Evolutionary conservation across 2,113 vertebrate species (phyloP), one percentile per base, ranked within the genome.

Genomic region (Steatornis caripensis): DNA sequence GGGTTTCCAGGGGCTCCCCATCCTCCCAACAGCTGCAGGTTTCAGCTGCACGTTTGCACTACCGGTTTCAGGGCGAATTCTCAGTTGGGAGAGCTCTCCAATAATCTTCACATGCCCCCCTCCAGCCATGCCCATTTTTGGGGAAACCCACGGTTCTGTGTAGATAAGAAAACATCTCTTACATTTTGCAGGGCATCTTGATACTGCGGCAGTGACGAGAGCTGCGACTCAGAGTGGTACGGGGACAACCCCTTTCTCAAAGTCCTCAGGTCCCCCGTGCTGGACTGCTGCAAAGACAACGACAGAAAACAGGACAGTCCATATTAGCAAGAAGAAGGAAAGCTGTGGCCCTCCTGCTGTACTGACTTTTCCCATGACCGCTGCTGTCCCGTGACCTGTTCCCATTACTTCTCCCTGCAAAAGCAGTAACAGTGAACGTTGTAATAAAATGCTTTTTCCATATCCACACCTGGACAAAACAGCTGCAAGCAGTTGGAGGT

Each of bases 141-240:
- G 36, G 68, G 37, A 72, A 54, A 36, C 60, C 51, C 30, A 1
- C 0, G 2, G 57, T 34, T 66, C 48, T 15, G 12, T 6, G n/a
- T 1, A 6, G 45, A 20, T 36, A 65, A 72, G 48, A 11, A 90
- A 65, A 46, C 0, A 1, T 29, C 90, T 97, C 99, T 98, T 96
- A 99, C 99, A 0, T 99, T 99, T 94, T 99, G 99, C 98, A 98
- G 97, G 94, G 98, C 48, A 2, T 99, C 99, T 96, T 99, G 99
- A 97, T 99, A 99, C 83, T 98, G 99, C 0, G 99, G 99, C 98
- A 99, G 98, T 3, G 98, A 98, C 0, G 99, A 98, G 72, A 99
- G 99, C 98, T 99, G 99, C 29, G 99, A 99, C 97, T 99, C 99
- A 0, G 99, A 99, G 98, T 99, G 99, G 98, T 99, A 99, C 0